Base-by-base conservation (phyloP, 2,888 invertebrate genomes). In the Callyntrura guangdongensis region DNA sequence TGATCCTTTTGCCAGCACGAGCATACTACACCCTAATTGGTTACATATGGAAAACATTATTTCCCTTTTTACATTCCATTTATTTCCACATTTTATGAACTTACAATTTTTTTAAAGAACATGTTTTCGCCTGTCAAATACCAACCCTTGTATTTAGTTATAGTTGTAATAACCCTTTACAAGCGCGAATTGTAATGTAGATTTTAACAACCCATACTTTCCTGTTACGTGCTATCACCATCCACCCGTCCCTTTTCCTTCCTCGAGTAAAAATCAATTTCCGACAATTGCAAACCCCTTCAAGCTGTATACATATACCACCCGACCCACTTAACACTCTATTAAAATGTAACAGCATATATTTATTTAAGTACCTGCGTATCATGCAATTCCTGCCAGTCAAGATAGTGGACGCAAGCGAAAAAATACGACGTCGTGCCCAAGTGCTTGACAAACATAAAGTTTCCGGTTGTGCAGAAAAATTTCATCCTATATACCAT, bases 211-310 rank as follows among this genome's bases (percentile, higher is more conserved):
- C 22, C 53, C 77, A 79, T 25, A 53, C 11, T 79, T 83, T 25
- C 22, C 69, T 27, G 53, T 59, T n/a, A 85, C 27, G 72, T 53
- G 36, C 36, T 85, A 56, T 36, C 56, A 59, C 36, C 14, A 56
- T 72, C 8, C 27, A 69, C 27, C 36, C 69, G 8, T 69, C 36
- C 45, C 45, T 25, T 36, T 87, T 87, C 67, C 77, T 79, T 87
- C 79, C 86, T 79, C 53, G 25, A 36, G 53, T 79, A 20, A 90
- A 72, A 89, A 59, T 86, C 91, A 79, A 86, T 81, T 91, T 92
- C 81, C 86, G 72, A 36, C 17, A 11, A 45, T n/a, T 45, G 36
- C 74, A 74, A 72, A 47, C 53, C 61, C 64, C 36, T 83, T 25
- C 27, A 47, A 27, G 56, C 36, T 4, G 6, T 36, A 36, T 14